Base-by-base conservation (phyloP, 2,113 vertebrate genomes). In the Upupa epops region DNA sequence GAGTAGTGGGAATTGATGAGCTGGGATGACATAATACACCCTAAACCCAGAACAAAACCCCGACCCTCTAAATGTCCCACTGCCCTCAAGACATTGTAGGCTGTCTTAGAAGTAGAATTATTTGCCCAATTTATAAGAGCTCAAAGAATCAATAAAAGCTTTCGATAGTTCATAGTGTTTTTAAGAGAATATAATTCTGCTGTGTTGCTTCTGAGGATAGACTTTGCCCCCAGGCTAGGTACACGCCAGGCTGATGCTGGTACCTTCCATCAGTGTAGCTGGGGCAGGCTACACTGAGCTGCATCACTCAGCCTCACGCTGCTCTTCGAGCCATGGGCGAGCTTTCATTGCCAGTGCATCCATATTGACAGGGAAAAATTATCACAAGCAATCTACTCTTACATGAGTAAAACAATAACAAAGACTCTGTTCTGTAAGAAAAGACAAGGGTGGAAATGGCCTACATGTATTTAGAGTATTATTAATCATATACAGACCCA, bases 181-280 rank as follows among this genome's bases (percentile, higher is more conserved):
- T 80, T 73, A 52, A 86, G 46, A 34, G 19, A 74, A 34, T 48
- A 31, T 34, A 65, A 80, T 83, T 83, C 42, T 60, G 17, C 34
- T 48, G 13, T 51, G 20, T 22, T 82, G 60, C 59, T 94, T 59
- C 59, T 82, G 59, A 84, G 83, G 69, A 63, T 32, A 69, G 73
- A 52, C 17, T 54, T 59, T 74, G 31, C 51, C 37, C 37, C 28
- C 31, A 59, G 72, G 59, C 19, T 34, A 45, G 17, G 34, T 52
- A 25, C 2, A 2, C 40, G 58, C 89, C 73, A 58, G 70, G 59
- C 36, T 1, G 3, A 31, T 66, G 59, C 21, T 9, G 5, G 46
- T 21, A 60, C 11, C 49, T 68, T 58, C 52, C n/a, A 45, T 2
- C 0, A 0, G 20, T 22, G 11, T 0, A 0, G 19, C 31, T 58